These are phyloP conservation scores for Catharus fuscescens DNA, from an alignment of 2,113 vertebrate species.

Conservation along the genomic window DNA sequence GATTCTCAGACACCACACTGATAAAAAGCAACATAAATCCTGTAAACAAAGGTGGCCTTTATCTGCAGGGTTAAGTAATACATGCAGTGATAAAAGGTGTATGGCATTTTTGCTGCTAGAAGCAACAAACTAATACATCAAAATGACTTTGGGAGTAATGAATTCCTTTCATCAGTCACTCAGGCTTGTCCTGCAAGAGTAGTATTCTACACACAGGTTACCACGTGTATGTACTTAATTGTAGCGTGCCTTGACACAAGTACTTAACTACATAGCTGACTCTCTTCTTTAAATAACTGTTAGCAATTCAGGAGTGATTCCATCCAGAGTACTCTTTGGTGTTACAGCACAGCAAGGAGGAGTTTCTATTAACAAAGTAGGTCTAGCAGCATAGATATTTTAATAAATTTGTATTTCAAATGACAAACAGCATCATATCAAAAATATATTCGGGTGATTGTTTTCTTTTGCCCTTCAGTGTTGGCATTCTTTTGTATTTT, in stretches of 20 bases:
- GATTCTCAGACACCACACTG: not conserved
- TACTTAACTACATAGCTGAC: not conserved
- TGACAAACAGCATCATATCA: not conserved
- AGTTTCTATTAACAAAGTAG: not conserved
- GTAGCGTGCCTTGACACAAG: not conserved
- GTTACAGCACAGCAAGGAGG: not conserved
- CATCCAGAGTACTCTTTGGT: not conserved
- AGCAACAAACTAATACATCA: not conserved
- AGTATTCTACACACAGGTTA: not conserved
- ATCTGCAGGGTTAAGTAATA: not conserved
- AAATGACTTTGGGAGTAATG: not conserved
- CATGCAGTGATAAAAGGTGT: not conserved
- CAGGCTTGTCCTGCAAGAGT: not conserved
- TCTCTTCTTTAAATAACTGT: conserved; percentile 5
- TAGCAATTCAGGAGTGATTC: not conserved
- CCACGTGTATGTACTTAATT: not conserved
- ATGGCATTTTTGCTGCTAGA: not conserved
- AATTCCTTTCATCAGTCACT: conserved; percentile 13
- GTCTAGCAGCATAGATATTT: not conserved
- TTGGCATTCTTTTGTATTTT: not conserved
- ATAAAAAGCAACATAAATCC: not conserved
- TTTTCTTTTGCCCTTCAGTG: not conserved
- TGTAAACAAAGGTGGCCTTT: not conserved
- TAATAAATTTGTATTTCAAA: not conserved
- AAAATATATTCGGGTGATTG: not conserved